Conservation (phyloP, 1,140 invertebrate genomes). For the Subanguina moxae region DNA sequence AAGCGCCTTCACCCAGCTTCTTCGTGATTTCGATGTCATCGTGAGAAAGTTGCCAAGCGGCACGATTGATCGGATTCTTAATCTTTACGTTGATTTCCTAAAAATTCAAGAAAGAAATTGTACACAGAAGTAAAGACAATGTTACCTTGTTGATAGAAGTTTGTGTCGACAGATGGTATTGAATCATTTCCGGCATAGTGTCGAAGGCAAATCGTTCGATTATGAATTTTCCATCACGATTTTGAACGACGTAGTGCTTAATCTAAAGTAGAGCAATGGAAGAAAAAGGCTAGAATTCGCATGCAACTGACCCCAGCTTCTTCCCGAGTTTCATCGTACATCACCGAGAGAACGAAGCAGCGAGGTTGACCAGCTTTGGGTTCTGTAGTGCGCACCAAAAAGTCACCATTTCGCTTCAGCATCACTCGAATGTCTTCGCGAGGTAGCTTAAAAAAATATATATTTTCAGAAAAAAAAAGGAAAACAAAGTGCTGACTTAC, state of each 20-base stretch:
- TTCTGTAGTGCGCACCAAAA: constrained; percentile 29
- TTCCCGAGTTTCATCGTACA: constrained; percentile 5
- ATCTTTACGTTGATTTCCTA: not conserved
- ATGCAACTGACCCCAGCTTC: constrained; percentile 8
- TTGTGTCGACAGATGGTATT: constrained; percentile 7
- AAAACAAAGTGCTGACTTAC: not conserved
- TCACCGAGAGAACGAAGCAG: constrained; percentile 19
- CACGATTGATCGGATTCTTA: constrained; percentile 1
- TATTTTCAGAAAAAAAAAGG: not conserved
- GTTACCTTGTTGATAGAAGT: constrained; percentile 11
- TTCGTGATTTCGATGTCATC: constrained; percentile 13
- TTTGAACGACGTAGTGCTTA: constrained; percentile 29
- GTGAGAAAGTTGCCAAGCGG: not conserved
- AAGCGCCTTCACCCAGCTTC: constrained; percentile 15
- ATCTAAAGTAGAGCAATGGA: constrained; percentile 2
- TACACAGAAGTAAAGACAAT: not conserved
- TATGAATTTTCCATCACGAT: constrained; percentile 8
- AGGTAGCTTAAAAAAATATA: constrained; percentile 5
- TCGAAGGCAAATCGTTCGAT: constrained; percentile 19
- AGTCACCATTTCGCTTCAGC: constrained; percentile 27
- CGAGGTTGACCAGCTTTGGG: constrained; percentile 20
- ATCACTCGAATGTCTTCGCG: constrained; percentile 29
- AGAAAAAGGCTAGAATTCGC: not conserved
- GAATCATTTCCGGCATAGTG: constrained; percentile 14
- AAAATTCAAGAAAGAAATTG: not conserved